These are phyloP conservation scores for Danio aesculapii DNA, from an alignment of 2,797 vertebrate genomes.

Conservation along the genomic window DNA sequence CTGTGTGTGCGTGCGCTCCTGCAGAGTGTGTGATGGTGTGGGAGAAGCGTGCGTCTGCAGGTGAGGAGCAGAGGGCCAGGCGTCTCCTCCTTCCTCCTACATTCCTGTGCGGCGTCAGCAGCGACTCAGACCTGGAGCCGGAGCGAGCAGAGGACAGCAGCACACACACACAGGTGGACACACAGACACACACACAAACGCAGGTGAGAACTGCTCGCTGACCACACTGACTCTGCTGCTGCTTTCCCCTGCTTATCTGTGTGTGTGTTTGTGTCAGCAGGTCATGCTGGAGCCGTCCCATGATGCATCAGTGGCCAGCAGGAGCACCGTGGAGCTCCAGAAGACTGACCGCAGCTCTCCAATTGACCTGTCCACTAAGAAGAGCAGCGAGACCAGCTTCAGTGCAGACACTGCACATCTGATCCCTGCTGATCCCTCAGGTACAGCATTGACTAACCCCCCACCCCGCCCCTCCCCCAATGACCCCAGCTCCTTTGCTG, in stretches of 20 bases:
- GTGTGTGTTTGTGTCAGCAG: constrained; percentile 42
- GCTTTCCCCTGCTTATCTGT: too few relatives aligned
- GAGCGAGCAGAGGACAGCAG: constrained; percentile 84
- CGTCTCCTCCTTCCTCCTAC: constrained; percentile 83
- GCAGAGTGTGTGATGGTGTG: constrained; percentile 82
- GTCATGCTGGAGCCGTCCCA: constrained; percentile 48
- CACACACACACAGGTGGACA: constrained; percentile 44
- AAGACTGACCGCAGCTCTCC: constrained; percentile 71
- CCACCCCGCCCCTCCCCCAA: too few relatives aligned
- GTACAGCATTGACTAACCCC: too few relatives aligned
- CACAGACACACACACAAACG: too few relatives aligned
- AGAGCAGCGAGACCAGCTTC: constrained; percentile 57
- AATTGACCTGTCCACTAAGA: constrained; percentile 91
- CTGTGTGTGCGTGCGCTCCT: constrained; percentile 60
- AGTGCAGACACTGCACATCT: too few relatives aligned
- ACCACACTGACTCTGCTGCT: too few relatives aligned
- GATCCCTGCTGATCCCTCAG: too few relatives aligned
- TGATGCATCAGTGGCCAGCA: neutral
- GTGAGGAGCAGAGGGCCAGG: constrained; percentile 86
- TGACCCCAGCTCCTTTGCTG: too few relatives aligned
- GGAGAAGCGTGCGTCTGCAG: constrained; percentile 85
- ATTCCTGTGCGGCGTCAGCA: constrained; percentile 85
- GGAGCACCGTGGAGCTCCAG: neutral
- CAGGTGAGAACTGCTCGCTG: too few relatives aligned
- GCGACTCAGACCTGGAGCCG: constrained; percentile 83